phyloP scores from a whole-genome alignment of 2,113 vertebrate species.

The Heptranchias perlo region DNA sequence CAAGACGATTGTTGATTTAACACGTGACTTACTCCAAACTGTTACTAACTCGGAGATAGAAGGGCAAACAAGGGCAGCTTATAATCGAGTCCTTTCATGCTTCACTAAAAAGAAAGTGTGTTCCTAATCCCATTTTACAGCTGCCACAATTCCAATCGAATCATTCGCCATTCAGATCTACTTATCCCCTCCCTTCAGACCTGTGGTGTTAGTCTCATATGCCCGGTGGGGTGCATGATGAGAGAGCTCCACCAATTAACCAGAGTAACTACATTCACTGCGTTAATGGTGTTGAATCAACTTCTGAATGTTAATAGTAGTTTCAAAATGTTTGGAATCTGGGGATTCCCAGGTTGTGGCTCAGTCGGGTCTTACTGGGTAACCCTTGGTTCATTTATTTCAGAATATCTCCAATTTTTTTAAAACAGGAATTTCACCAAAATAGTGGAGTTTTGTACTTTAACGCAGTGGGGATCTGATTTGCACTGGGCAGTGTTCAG shows the following conservation, averaged over 20 bases:
- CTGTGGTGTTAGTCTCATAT: background rate
- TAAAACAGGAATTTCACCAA: background rate
- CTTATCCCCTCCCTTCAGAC: background rate
- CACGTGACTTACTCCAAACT: background rate
- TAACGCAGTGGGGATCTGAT: background rate
- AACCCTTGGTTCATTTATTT: no score
- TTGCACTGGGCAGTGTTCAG: background rate
- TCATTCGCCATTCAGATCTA: background rate
- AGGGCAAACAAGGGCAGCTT: background rate
- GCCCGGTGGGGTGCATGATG: background rate
- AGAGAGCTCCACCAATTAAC: background rate
- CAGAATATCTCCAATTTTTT: no score
- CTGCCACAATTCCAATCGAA: background rate
- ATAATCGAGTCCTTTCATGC: background rate
- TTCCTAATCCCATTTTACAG: background rate
- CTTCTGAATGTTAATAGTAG: no score
- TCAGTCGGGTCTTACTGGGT: no score
- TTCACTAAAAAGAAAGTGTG: background rate
- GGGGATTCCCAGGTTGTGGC: no score
- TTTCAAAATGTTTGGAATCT: no score
- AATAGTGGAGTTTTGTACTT: background rate
- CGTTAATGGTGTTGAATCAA: no score
- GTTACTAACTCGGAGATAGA: background rate
- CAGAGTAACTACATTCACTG: background rate
- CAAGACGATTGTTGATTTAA: background rate